Conservation (phyloP, 2,113 vertebrate species). For the Theristicus caerulescens region DNA sequence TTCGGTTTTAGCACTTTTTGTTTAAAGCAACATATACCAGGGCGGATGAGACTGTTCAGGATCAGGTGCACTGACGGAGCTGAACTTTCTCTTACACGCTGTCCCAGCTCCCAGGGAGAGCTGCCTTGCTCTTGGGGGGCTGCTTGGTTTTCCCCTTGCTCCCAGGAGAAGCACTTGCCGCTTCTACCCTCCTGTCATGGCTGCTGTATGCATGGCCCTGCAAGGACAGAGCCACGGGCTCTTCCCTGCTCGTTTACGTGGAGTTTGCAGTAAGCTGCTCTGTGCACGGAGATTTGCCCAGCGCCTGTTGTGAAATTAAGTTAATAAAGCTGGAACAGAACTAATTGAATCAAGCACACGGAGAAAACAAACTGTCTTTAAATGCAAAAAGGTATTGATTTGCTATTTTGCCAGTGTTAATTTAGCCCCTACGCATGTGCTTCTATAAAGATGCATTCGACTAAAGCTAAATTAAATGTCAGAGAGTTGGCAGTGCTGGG, state of each 20-base stretch:
- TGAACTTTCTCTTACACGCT: background rate
- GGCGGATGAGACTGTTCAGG: background rate
- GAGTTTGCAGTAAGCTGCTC: background rate
- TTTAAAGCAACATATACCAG: background rate
- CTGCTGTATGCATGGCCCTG: rapidly evolving
- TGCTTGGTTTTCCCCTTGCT: background rate
- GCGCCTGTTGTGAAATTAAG: background rate
- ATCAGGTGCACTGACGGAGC: background rate
- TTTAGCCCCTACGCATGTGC: background rate
- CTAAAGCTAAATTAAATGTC: background rate
- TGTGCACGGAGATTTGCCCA: background rate
- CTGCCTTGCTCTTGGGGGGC: background rate
- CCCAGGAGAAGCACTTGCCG: background rate
- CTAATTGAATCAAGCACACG: background rate
- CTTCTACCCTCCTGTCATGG: background rate
- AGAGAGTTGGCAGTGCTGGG: background rate
- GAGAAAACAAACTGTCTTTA: background rate
- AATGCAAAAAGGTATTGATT: background rate
- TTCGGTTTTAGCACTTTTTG: background rate
- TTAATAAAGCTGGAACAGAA: background rate
- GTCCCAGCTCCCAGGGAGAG: background rate
- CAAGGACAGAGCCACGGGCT: background rate
- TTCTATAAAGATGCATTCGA: background rate
- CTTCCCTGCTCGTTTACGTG: background rate
- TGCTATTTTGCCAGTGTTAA: background rate